Evolutionary conservation across 2,797 vertebrate genomes (phyloP).

Genomic region (Lepidocolaptes lacrymiger): DNA sequence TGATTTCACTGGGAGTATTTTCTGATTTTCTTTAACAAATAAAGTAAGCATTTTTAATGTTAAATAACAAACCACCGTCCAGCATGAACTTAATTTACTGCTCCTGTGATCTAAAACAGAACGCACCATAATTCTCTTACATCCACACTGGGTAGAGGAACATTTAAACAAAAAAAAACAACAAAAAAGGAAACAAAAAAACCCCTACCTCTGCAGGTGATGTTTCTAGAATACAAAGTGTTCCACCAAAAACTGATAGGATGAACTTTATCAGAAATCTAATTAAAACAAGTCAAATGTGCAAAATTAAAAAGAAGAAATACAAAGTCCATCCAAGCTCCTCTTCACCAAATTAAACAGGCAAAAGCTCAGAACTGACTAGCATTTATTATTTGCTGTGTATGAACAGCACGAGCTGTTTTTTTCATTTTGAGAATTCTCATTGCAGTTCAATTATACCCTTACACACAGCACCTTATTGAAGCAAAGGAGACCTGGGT

Average conservation of each 20-base stretch:
- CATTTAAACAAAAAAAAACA: neutral
- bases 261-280: constrained; percentile 29
- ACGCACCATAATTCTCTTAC: neutral
- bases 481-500: neutral
- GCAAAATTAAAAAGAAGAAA: constrained; percentile 5
- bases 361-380: neutral
- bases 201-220: neutral
- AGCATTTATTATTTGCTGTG: neutral
- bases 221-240: constrained; percentile 1
- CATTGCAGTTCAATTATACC: neutral
- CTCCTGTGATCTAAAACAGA: constrained; percentile 16
- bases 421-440: neutral
- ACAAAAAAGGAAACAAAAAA: too few species aligned
- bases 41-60: neutral
- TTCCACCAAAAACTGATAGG: neutral
- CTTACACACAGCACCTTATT: neutral
- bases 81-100: constrained; percentile 22
- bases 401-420: neutral
- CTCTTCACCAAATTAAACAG: neutral
- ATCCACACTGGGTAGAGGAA: neutral
- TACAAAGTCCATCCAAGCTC: neutral
- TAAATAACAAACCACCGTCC: neutral
- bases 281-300: constrained; percentile 44
- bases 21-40: neutral
- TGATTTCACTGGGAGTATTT: neutral